A percentile compares a stretch with the other conserved stretches of the same genome.
These are phyloP conservation scores for Ophiodon elongatus DNA, from an alignment of 2,113 vertebrate genomes.

Conservation along the genomic window DNA sequence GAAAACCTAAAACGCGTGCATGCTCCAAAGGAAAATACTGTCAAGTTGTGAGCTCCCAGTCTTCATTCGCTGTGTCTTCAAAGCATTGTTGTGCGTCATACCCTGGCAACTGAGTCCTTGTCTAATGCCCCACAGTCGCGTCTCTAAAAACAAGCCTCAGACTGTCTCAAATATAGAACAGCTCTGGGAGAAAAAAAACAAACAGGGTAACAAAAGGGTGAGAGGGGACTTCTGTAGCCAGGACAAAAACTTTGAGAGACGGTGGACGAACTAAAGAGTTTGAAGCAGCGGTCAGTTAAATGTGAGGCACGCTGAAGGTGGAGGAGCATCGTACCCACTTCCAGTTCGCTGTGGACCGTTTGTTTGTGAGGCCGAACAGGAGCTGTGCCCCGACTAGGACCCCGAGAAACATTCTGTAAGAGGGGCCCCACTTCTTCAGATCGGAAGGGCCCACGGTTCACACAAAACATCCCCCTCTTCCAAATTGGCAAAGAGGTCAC, in stretches of 20 bases:
- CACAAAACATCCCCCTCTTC: background rate
- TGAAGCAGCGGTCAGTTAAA: background rate
- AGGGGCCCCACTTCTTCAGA: background rate
- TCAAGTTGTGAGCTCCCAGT: slow-evolving; percentile 58
- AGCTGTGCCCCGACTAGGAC: background rate
- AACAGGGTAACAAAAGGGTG: slow-evolving; percentile 32
- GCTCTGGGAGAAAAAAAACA: slow-evolving; percentile 40
- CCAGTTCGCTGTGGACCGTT: background rate
- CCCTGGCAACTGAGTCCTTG: slow-evolving; percentile 68
- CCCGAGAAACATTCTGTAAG: background rate
- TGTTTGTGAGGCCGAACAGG: background rate
- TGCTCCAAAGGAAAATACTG: slow-evolving; percentile 57
- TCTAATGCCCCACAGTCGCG: slow-evolving; percentile 78
- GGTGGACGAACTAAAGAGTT: background rate
- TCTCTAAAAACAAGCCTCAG: slow-evolving; percentile 59
- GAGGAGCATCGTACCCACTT: background rate
- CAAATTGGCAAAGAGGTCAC: background rate
- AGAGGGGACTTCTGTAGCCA: slow-evolving; percentile 11
- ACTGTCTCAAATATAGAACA: slow-evolving; percentile 63
- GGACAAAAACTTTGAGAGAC: background rate
- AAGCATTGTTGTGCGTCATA: slow-evolving; percentile 79
- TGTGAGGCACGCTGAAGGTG: background rate
- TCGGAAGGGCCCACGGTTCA: slow-evolving; percentile 11
- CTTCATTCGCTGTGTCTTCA: slow-evolving; percentile 73
- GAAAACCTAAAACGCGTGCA: slow-evolving; percentile 43